Evolutionary conservation across 2,113 vertebrate genomes (phyloP).

Genomic region (Cryptoleucopteryx plumbea): DNA sequence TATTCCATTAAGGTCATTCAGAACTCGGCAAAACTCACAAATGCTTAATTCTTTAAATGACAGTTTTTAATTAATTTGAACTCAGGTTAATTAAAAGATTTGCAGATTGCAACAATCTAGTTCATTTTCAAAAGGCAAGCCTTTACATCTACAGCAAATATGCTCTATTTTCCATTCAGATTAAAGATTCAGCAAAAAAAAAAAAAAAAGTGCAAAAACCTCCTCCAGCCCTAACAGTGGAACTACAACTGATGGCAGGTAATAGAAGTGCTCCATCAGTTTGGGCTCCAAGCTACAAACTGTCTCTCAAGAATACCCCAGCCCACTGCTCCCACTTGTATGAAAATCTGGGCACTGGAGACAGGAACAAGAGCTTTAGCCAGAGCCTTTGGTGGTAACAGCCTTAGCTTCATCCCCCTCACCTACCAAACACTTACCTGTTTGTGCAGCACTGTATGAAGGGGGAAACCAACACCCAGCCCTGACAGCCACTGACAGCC

Average conservation of each 20-base stretch:
- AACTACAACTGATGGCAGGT: not conserved
- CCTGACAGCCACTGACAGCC: not conserved
- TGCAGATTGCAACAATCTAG: not conserved
- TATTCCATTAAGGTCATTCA: not conserved
- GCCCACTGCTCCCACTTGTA: not conserved
- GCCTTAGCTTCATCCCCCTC: not conserved
- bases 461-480: not conserved
- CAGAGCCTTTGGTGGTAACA: not conserved
- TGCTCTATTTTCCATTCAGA: not conserved
- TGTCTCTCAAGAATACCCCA: not conserved
- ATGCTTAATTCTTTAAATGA: not conserved
- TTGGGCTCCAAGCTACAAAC: not conserved
- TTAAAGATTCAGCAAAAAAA: not conserved
- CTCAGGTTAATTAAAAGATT: conserved; percentile 36
- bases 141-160: not conserved
- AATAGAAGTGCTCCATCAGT: rapidly evolving
- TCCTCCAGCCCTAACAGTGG: not conserved
- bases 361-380: not conserved
- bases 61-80: conserved; percentile 36
- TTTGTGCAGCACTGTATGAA: not conserved
- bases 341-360: not conserved
- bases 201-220: not conserved
- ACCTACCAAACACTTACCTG: not conserved
- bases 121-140: not conserved
- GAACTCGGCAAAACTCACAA: not conserved